Percentiles rank a stretch among this genome's conserved stretches.
Evolutionary conservation across 1,140 invertebrate genomes (phyloP).

Genomic region (Monochamus saltuarius): DNA sequence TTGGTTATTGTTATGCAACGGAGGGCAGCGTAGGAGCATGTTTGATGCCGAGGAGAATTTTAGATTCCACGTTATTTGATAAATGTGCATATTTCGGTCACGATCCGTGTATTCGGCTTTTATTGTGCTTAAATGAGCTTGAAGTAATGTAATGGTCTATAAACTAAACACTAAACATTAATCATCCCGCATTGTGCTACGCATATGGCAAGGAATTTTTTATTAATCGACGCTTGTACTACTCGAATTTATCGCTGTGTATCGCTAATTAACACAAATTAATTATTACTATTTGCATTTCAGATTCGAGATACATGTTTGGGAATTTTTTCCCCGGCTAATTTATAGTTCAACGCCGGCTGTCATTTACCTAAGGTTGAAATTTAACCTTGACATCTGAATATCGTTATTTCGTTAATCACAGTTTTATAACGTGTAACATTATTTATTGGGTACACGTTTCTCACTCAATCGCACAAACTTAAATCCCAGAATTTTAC

Average conservation of each 20-base stretch:
- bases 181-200: background rate
- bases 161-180: background rate
- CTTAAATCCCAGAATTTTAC: no score
- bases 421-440: no score
- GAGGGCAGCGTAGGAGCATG: constrained; percentile 16
- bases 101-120: constrained; percentile 10
- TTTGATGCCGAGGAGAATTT: constrained; percentile 8
- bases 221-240: constrained; percentile 5
- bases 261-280: constrained; percentile 5
- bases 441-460: background rate
- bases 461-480: no score
- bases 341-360: no score
- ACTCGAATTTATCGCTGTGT: background rate
- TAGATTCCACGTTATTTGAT: constrained; percentile 24
- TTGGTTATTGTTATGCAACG: constrained; percentile 26
- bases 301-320: constrained; percentile 1
- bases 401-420: no score
- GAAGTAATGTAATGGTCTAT: constrained; percentile 10
- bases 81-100: constrained; percentile 34
- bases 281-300: constrained; percentile 15
- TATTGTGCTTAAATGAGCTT: constrained; percentile 16
- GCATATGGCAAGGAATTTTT: background rate
- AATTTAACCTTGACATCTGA: no score
- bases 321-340: background rate
- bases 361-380: no score